A percentile compares a stretch with the other conserved stretches of the same genome.
These are phyloP conservation scores for Panopea generosa DNA, from an alignment of 2,888 invertebrate genomes.

Conservation along the genomic window DNA sequence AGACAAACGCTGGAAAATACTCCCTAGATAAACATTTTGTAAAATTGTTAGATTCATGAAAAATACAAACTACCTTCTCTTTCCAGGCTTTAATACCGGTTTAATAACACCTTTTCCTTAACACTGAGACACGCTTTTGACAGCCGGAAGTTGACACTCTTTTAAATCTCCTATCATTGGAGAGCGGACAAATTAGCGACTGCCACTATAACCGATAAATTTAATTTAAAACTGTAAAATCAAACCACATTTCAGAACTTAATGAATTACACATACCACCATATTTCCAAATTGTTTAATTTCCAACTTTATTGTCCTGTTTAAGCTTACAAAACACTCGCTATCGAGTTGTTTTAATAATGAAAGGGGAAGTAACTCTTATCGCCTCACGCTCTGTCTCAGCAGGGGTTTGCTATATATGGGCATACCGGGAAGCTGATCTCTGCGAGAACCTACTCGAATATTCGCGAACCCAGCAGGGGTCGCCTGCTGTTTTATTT, in stretches of 20 bases:
- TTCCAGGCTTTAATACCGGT: no score
- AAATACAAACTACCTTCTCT: no score
- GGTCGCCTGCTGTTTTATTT: not conserved
- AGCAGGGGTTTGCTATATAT: constrained; percentile 14
- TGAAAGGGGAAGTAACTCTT: constrained; percentile 12
- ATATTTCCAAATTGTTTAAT: not conserved
- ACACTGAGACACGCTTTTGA: not conserved
- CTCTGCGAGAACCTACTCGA: constrained; percentile 10
- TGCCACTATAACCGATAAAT: no score
- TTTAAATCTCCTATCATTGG: not conserved
- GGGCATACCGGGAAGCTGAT: constrained; percentile 12
- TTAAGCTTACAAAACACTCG: not conserved
- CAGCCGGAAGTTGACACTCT: not conserved
- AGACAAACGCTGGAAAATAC: no score
- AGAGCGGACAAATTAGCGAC: no score
- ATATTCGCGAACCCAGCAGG: not conserved
- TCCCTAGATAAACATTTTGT: no score
- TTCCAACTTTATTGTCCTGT: not conserved
- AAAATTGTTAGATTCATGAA: no score
- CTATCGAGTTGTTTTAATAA: not conserved
- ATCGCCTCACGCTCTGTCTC: no score
- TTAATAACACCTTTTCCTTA: no score
- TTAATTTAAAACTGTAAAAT: no score
- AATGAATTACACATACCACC: constrained; percentile 1
- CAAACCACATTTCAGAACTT: no score